phyloP scores from a whole-genome alignment of 2,888 invertebrate species.

The Rhingia rostrata region DNA sequence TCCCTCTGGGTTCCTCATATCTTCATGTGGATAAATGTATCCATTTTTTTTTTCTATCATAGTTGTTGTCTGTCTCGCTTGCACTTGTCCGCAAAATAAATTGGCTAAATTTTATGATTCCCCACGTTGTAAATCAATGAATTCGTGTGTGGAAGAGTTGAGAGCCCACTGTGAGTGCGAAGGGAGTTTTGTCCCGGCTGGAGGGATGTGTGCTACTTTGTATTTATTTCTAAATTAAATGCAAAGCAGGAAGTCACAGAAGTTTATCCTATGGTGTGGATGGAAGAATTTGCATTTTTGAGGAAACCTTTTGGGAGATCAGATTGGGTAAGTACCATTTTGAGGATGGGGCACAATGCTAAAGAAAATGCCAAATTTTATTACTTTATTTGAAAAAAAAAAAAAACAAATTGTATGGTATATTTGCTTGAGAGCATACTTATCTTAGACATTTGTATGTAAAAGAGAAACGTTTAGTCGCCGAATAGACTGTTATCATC shows the following conservation, averaged over 20 bases:
- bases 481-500: no score
- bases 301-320: background rate
- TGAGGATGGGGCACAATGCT: no score
- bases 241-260: background rate
- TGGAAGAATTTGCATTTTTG: background rate
- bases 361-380: no score
- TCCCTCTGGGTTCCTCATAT: constrained; percentile 23
- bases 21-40: constrained; percentile 37
- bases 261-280: background rate
- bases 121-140: constrained; percentile 55
- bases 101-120: constrained; percentile 65
- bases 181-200: background rate
- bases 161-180: background rate
- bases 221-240: constrained; percentile 62
- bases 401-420: no score
- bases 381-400: no score
- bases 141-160: constrained; percentile 35
- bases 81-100: constrained; percentile 48
- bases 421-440: no score
- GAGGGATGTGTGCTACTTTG: constrained; percentile 5
- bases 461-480: no score
- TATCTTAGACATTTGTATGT: no score
- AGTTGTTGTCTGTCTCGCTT: constrained; percentile 37
- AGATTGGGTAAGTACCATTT: background rate
- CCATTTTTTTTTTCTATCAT: constrained; percentile 38